Evolutionary conservation across 2,797 vertebrate species (phyloP).

Genomic region (Lophius americanus): DNA sequence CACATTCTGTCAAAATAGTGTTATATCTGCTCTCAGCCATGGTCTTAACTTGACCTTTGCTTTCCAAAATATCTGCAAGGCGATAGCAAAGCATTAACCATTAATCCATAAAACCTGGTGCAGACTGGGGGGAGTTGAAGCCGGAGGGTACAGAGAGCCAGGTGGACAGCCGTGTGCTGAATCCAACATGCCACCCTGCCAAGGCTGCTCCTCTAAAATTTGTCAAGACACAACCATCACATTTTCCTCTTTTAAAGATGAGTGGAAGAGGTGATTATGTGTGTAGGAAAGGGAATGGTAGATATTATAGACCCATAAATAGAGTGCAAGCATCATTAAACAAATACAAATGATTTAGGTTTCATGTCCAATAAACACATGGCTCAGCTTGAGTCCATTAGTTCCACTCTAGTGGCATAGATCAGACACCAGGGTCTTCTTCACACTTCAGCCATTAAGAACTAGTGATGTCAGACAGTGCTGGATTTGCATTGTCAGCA

Average conservation of each 20-base stretch:
- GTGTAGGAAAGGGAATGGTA: constrained; percentile 40
- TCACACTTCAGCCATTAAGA: constrained; percentile 41
- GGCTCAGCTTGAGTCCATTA: constrained; percentile 75
- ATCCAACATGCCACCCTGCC: constrained; percentile 16
- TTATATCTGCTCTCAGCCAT: constrained; percentile 43
- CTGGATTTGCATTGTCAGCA: constrained; percentile 57
- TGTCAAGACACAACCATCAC: constrained; percentile 51
- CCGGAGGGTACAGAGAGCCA: constrained; percentile 60
- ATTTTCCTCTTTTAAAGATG: constrained; percentile 33
- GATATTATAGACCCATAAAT: constrained; percentile 50
- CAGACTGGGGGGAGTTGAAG: constrained; percentile 42
- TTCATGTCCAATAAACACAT: constrained; percentile 66
- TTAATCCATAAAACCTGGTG: constrained; percentile 53
- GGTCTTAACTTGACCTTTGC: constrained; percentile 64
- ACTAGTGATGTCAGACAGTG: constrained; percentile 60
- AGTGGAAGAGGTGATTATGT: constrained; percentile 19
- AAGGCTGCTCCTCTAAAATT: constrained; percentile 49
- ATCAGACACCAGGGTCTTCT: constrained; percentile 60
- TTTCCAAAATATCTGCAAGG: constrained; percentile 42
- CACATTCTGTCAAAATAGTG: not conserved
- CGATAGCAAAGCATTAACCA: constrained; percentile 47
- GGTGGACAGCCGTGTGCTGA: constrained; percentile 62
- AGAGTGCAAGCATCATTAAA: constrained; percentile 36
- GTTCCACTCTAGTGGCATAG: constrained; percentile 72
- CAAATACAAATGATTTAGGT: constrained; percentile 73